Percentiles rank a stretch among this genome's conserved stretches.
Conservation (phyloP, 2,113 vertebrate genomes). For the Symphodus melops region DNA sequence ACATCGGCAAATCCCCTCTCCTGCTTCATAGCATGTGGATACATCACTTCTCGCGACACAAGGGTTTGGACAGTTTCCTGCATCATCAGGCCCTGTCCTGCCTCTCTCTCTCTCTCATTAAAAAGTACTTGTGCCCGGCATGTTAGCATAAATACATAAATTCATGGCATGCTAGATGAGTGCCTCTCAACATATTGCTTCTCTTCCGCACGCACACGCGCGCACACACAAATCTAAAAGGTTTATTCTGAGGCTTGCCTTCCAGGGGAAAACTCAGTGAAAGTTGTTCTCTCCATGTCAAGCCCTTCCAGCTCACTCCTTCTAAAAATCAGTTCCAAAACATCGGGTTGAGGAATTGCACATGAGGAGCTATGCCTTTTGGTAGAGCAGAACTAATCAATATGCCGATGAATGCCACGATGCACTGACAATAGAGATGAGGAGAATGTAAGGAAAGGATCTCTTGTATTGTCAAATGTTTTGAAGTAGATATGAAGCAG, state of each 20-base stretch:
- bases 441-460: slow-evolving; percentile 18
- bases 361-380: slow-evolving; percentile 27
- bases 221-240: slow-evolving; percentile 21
- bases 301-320: neutral
- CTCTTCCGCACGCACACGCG: slow-evolving; percentile 5
- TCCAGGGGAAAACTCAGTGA: slow-evolving; percentile 1
- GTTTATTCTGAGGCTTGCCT: slow-evolving; percentile 13
- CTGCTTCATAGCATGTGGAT: slow-evolving; percentile 39
- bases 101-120: slow-evolving; percentile 55
- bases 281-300: slow-evolving; percentile 12
- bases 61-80: slow-evolving; percentile 37
- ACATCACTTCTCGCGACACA: slow-evolving; percentile 32
- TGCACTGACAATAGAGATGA: slow-evolving; percentile 36
- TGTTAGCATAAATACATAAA: slow-evolving; percentile 70
- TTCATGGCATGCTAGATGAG: slow-evolving; percentile 36
- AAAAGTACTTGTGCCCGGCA: slow-evolving; percentile 60
- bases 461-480: slow-evolving; percentile 31
- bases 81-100: slow-evolving; percentile 34
- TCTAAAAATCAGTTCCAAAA: slow-evolving; percentile 54
- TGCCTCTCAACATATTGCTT: slow-evolving; percentile 31
- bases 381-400: slow-evolving; percentile 33
- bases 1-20: slow-evolving; percentile 32
- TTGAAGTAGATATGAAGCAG: slow-evolving; percentile 35
- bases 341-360: slow-evolving; percentile 43
- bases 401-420: slow-evolving; percentile 38